Evolutionary conservation across 2,113 vertebrate species (phyloP), one percentile per base, ranked within the genome.

Genomic region (Bambusicola thoracicus): DNA sequence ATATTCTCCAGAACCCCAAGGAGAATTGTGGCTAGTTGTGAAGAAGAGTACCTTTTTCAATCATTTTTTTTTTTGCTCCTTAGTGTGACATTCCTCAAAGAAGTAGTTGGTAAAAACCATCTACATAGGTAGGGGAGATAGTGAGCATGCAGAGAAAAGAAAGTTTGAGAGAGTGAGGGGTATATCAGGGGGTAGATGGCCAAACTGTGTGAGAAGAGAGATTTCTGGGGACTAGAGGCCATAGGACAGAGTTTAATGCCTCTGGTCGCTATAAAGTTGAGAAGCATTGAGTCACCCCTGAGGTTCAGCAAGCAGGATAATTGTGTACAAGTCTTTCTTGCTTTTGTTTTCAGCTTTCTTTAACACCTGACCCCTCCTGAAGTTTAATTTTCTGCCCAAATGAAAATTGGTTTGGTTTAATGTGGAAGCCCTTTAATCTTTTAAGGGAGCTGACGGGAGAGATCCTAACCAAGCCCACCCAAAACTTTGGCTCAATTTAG

Each of bases 11-110:
- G 24, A 46, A 59, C 5, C 8, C 5, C 20, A 69, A 41, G 63
- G 18, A 32, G 12, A 80, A 91, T 29, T 46, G 14, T 41, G 15
- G 3, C 27, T 68, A n/a, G 6, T 22, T 81, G 5, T 38, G 34
- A 61, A 65, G 21, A 68, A 49, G 34, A 2, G 17, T 73, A 21
- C 11, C 0, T 4, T 4, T 36, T 38, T 32, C 0, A 4, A 3
- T 51, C n/a, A n/a, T 55, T 41, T 18, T 46, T 51, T 14, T 49
- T 79, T 80, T 87, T 49, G 2, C 29, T 77, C 55, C 11, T 73
- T 38, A 11, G 16, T 2, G 1, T 81, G 56, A 32, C 4, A 13
- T 61, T 67, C 44, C 13, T 49, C 66, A 13, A 61, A 58, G 7
- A 32, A 66, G 11, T 66, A 51, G 22, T 65, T 86, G 15, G 3